Percentiles rank a stretch among this genome's conserved stretches.
These are phyloP conservation scores for Leptopilina drosophilae DNA, from an alignment of 2,888 invertebrate genomes.

Conservation along the genomic window DNA sequence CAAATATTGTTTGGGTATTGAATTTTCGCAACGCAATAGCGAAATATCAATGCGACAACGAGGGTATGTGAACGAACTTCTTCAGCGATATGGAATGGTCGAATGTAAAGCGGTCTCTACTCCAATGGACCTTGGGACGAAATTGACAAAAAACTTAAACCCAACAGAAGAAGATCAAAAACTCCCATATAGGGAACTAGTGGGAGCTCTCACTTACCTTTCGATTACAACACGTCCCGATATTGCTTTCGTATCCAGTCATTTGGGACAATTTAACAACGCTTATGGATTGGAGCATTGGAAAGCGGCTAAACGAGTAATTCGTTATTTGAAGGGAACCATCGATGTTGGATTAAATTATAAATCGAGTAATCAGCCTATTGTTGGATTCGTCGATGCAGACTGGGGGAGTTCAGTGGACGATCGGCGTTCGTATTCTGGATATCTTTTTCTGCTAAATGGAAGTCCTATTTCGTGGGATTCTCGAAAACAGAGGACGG, in stretches of 20 bases:
- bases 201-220: slow-evolving; percentile 40
- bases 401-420: slow-evolving; percentile 14
- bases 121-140: too few species aligned
- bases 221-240: slow-evolving; percentile 45
- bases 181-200: too few species aligned
- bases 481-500: slow-evolving; percentile 8
- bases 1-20: too few species aligned
- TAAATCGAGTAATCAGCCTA: background rate
- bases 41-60: too few species aligned
- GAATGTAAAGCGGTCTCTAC: too few species aligned
- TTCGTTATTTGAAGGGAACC: background rate
- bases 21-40: too few species aligned
- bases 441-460: background rate
- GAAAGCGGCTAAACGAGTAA: background rate
- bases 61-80: too few species aligned
- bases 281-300: slow-evolving; percentile 49
- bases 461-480: slow-evolving; percentile 11
- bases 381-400: background rate
- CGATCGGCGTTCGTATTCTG: background rate
- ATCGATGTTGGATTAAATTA: background rate
- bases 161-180: too few species aligned
- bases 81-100: too few species aligned
- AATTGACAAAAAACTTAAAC: too few species aligned
- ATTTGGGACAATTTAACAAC: slow-evolving; percentile 53
- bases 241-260: slow-evolving; percentile 37